These are phyloP conservation scores for Dasysyrphus tricinctus DNA, from an alignment of 2,888 invertebrate genomes.

Conservation along the genomic window DNA sequence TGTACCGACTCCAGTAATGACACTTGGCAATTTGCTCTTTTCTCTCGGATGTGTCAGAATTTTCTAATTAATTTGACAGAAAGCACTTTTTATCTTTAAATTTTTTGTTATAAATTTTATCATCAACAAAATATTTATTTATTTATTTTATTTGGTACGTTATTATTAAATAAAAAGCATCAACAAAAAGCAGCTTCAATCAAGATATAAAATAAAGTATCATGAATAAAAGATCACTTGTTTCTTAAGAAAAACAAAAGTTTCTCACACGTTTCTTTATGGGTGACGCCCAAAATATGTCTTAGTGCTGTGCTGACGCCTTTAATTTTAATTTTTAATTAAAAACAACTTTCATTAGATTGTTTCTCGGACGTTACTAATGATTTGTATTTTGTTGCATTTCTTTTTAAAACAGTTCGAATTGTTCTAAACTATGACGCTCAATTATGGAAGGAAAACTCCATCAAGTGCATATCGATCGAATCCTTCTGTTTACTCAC, in stretches of 20 bases:
- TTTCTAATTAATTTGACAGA: constrained; percentile 33
- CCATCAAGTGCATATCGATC: constrained; percentile 90
- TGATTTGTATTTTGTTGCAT: constrained; percentile 2
- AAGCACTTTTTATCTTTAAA: constrained; percentile 33
- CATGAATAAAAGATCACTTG: neutral
- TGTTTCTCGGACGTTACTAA: neutral
- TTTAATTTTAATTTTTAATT: constrained; percentile 27
- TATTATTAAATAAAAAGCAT: neutral
- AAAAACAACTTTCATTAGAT: constrained; percentile 14
- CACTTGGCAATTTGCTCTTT: constrained; percentile 14
- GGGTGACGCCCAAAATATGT: constrained; percentile 68
- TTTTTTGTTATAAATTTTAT: constrained; percentile 55
- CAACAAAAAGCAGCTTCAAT: neutral
- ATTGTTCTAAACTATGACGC: constrained; percentile 45
- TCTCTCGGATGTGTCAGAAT: constrained; percentile 56
- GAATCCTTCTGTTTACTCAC: constrained; percentile 94
- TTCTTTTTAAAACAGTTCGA: constrained; percentile 31
- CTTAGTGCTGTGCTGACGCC: constrained; percentile 49
- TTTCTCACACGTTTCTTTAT: neutral
- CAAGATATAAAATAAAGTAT: neutral
- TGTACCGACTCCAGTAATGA: constrained; percentile 18
- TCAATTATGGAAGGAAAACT: constrained; percentile 90
- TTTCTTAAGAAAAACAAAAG: neutral
- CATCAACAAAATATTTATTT: constrained; percentile 62
- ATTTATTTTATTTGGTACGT: constrained; percentile 56